Conservation (phyloP, 2,888 invertebrate genomes). For the Nasonia oneida region DNA sequence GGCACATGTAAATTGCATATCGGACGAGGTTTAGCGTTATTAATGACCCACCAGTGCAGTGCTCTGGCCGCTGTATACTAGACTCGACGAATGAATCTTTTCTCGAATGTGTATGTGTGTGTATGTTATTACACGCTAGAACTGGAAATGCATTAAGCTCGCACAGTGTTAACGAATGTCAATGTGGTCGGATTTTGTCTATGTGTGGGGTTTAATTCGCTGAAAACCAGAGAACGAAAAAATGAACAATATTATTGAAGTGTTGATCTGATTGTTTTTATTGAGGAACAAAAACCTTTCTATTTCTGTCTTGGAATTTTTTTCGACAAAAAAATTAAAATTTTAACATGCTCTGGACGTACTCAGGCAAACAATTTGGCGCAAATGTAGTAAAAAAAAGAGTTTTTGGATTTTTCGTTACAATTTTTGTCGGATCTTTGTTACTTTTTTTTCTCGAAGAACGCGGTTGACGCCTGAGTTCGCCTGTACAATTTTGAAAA, state of each 20-base stretch:
- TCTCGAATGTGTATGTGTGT: neutral
- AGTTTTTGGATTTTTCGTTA: slow-evolving; percentile 5
- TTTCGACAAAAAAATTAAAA: slow-evolving; percentile 55
- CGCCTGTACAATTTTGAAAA: slow-evolving; percentile 59
- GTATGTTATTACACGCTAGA: neutral
- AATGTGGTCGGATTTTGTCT: no score
- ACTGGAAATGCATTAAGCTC: neutral
- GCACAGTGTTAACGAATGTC: no score
- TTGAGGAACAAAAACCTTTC: slow-evolving; percentile 61
- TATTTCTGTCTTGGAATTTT: slow-evolving; percentile 57
- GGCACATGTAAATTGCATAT: slow-evolving; percentile 26
- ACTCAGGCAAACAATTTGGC: slow-evolving; percentile 41
- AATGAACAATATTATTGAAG: neutral
- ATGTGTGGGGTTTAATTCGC: no score
- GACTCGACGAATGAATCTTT: neutral
- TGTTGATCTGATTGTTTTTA: slow-evolving; percentile 59
- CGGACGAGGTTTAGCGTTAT: slow-evolving; percentile 42
- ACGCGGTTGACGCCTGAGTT: slow-evolving; percentile 43
- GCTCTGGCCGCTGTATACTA: neutral
- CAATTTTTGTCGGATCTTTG: slow-evolving; percentile 33
- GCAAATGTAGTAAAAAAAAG: slow-evolving; percentile 52
- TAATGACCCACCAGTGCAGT: slow-evolving; percentile 12
- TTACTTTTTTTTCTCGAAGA: slow-evolving; percentile 34
- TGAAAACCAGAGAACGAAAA: neutral
- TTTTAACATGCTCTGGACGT: slow-evolving; percentile 61